Conservation (phyloP, 2,113 vertebrate species). For the Cercocebus atys region DNA sequence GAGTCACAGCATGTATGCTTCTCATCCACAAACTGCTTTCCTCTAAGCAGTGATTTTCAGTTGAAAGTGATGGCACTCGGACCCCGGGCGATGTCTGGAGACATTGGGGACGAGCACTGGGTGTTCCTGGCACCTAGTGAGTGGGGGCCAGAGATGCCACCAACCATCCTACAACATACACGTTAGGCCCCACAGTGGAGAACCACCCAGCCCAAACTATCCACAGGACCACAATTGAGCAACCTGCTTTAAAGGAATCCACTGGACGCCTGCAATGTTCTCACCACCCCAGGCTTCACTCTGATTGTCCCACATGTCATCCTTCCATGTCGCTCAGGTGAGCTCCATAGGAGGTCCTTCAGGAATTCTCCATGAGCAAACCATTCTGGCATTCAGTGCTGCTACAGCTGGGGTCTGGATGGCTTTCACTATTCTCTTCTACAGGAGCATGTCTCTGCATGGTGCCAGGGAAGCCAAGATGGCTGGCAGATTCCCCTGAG, state of each 20-base stretch:
- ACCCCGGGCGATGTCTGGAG: neutral
- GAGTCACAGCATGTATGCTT: neutral
- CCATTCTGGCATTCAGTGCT: too few relatives aligned
- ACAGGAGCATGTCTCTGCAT: neutral
- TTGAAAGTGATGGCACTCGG: neutral
- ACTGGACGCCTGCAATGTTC: too few relatives aligned
- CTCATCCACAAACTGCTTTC: neutral
- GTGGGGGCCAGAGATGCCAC: neutral
- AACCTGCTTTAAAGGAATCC: neutral
- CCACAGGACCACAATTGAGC: neutral
- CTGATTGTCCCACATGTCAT: neutral
- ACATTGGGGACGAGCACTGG: neutral
- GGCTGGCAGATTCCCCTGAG: neutral
- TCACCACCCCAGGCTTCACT: neutral
- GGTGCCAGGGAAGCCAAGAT: neutral
- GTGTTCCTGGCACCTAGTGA: neutral
- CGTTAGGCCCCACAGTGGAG: neutral
- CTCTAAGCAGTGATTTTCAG: neutral
- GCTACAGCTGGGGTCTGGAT: neutral
- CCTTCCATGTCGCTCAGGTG: neutral
- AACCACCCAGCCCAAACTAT: neutral
- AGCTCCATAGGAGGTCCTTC: neutral
- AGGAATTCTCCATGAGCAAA: neutral
- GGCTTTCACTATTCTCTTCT: neutral
- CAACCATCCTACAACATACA: neutral